A percentile compares a stretch with the other conserved stretches of the same genome.
Evolutionary conservation across 2,888 invertebrate species (phyloP).

Genomic region (Toxonevra muliebris): DNA sequence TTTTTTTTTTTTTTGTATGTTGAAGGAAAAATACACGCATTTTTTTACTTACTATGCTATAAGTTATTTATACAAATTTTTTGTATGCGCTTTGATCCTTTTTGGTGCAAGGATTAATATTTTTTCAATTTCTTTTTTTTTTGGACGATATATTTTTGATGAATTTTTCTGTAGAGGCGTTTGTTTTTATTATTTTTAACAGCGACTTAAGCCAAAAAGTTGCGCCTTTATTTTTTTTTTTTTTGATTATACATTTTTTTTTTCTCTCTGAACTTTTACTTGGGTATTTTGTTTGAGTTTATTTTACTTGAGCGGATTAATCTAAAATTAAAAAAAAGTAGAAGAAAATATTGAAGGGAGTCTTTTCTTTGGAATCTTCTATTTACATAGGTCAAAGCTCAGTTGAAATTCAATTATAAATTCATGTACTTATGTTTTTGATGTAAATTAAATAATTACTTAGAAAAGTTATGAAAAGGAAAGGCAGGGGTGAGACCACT

Average conservation of each 20-base stretch:
- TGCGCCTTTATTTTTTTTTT: conserved; percentile 20
- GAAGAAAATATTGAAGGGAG: not conserved
- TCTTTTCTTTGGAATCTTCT: not conserved
- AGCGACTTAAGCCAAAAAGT: conserved; percentile 21
- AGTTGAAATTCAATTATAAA: too few species aligned
- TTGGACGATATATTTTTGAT: not conserved
- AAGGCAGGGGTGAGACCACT: too few species aligned
- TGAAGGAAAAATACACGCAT: not conserved
- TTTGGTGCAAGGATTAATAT: conserved; percentile 43
- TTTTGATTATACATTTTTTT: conserved; percentile 27
- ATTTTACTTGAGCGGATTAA: not conserved
- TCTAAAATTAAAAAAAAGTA: not conserved
- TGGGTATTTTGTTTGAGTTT: not conserved
- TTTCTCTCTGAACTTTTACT: conserved; percentile 1
- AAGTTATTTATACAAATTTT: conserved; percentile 26
- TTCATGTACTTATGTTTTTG: too few species aligned
- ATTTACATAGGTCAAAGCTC: not conserved
- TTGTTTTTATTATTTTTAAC: conserved; percentile 28
- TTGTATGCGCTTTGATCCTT: conserved; percentile 41
- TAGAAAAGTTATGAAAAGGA: too few species aligned
- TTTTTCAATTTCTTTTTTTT: not conserved
- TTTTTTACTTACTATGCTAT: conserved; percentile 20
- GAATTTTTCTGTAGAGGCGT: not conserved
- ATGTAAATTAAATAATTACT: not conserved
- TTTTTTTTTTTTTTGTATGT: conserved; percentile 12